Evolutionary conservation across 2,797 vertebrate genomes (phyloP).

Genomic region (Kryptolebias ocellatus): DNA sequence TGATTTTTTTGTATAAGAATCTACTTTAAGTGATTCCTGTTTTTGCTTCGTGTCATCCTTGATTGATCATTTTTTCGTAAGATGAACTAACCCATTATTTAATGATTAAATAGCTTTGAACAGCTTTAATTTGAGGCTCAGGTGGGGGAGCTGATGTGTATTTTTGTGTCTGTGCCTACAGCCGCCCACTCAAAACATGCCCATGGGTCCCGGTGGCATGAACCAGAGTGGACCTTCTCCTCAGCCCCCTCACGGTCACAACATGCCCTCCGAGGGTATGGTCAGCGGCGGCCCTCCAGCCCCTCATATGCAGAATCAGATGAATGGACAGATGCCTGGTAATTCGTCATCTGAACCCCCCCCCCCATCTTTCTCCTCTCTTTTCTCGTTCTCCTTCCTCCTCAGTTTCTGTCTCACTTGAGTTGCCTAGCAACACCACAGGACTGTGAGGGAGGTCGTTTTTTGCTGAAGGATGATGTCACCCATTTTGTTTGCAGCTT

Average conservation of each 20-base stretch:
- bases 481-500: constrained; percentile 80
- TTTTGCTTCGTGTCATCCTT: neutral
- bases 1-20: neutral
- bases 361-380: constrained; percentile 33
- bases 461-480: constrained; percentile 84
- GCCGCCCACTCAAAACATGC: constrained; percentile 98
- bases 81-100: neutral
- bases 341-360: constrained; percentile 68
- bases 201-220: constrained; percentile 97
- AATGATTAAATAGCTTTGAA: neutral
- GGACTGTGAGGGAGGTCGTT: constrained; percentile 88
- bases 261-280: constrained; percentile 95
- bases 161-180: constrained; percentile 71
- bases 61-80: neutral
- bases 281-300: constrained; percentile 93
- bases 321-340: constrained; percentile 99
- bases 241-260: constrained; percentile 94
- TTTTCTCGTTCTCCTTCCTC: constrained; percentile 49
- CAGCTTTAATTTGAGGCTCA: neutral
- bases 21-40: neutral
- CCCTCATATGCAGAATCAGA: constrained; percentile 99
- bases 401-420: constrained; percentile 79
- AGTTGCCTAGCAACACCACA: constrained; percentile 94
- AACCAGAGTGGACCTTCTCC: constrained; percentile 92
- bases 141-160: constrained; percentile 36